Evolutionary conservation across 1,140 invertebrate species (phyloP).

Genomic region (Sarcophaga peregrina): DNA sequence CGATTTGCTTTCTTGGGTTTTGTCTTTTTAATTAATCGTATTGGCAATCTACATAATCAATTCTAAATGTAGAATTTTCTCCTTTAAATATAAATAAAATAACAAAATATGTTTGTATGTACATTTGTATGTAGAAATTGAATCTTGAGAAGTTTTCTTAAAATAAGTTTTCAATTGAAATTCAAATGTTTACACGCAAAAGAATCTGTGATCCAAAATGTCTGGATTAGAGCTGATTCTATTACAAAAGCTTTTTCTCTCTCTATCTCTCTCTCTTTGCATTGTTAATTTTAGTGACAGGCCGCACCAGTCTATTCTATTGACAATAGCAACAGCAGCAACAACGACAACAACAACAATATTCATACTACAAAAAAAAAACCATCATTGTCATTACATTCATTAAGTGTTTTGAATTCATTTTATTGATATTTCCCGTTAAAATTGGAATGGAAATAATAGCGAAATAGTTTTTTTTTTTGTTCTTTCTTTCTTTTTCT

Average conservation of each 20-base stretch:
- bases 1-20: no score
- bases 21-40: no score
- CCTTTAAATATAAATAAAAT: no score
- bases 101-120: no score
- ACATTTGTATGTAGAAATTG: no score
- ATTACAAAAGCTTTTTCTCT: background rate
- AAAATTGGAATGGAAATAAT: background rate
- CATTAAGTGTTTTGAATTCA: slow-evolving; percentile 11
- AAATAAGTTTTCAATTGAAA: no score
- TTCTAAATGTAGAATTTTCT: no score
- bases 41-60: no score
- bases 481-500: background rate
- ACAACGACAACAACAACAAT: no score
- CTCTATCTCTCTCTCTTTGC: background rate
- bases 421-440: slow-evolving; percentile 1
- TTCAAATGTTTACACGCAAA: no score
- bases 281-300: slow-evolving; percentile 15
- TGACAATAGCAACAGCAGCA: background rate
- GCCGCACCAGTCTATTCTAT: background rate
- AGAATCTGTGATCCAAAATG: background rate
- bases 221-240: background rate
- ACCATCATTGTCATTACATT: slow-evolving; percentile 10
- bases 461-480: background rate
- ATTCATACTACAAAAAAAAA: background rate
- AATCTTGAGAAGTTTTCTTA: no score